Evolutionary conservation across 2,888 invertebrate species (phyloP), one percentile per base, ranked within the genome.

Genomic region (Hypercompe scribonia): DNA sequence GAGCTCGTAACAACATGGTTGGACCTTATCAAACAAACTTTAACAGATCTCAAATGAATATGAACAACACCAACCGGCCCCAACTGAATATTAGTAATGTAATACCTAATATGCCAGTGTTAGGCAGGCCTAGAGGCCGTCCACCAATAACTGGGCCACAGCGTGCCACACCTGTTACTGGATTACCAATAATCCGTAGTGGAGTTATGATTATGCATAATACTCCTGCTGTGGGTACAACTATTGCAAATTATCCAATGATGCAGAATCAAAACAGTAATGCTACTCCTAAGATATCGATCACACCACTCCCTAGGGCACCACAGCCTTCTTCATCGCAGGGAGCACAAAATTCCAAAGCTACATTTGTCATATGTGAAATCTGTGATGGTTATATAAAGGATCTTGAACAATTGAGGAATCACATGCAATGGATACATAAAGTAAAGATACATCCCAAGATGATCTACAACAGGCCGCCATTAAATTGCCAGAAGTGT

Each of bases 361-460:
- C 97, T 80, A 97, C 98, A 71, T 99, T 98, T 95, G 99, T 99
- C 82, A 98, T 99, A 86, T 99, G 99, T 94, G 99, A 99, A 96
- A 99, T 99, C 85, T 99, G 99, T 95, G 99, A 99, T 93, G 99
- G 99, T 67, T 99, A 99, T 90, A 99, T 99, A 81, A 99, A 99
- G 96, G 99, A 99, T 94, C 96, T 99, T 91, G 99, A 99, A 91
- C 99, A 99, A 91, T 95, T 99, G 84, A 96, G 99, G 83, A 99
- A 99, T 92, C 99, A 99, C 91, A 99, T 99, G 98, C 99, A 99
- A 91, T 99, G 99, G 98, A 99, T 99, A 91, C 99, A 99, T 93
- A 99, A 99, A 96, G 98, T 99, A 79, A 99, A 99, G 93, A 99
- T 99, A 90, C 99, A 99, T 96, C 99, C 99, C 74, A 99, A 99